Evolutionary conservation across 1,140 invertebrate species (phyloP).

Genomic region (Lepeophtheirus salmonis): DNA sequence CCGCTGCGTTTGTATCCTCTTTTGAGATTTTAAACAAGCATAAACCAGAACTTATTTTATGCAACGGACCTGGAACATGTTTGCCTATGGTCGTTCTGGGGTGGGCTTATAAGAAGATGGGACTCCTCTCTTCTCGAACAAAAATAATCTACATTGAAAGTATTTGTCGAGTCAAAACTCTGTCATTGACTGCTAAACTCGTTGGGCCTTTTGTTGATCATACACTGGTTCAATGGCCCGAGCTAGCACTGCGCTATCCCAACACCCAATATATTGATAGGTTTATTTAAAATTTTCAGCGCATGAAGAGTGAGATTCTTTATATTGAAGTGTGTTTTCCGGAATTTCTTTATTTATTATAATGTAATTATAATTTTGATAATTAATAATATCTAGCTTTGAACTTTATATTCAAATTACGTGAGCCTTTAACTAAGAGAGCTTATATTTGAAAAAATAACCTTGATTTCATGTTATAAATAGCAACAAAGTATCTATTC

Average conservation of each 20-base stretch:
- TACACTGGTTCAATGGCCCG: neutral
- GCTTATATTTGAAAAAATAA: too few relatives aligned
- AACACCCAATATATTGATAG: neutral
- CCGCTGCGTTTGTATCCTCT: neutral
- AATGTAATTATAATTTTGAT: too few relatives aligned
- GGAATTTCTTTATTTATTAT: too few relatives aligned
- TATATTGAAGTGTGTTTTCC: too few relatives aligned
- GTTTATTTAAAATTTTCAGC: neutral
- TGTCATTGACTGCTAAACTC: neutral
- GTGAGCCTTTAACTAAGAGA: too few relatives aligned
- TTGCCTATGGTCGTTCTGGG: neutral
- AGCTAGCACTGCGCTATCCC: neutral
- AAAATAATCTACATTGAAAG: neutral
- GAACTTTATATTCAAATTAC: too few relatives aligned
- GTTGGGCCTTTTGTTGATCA: neutral
- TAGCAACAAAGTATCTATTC: too few relatives aligned
- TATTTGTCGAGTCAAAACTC: neutral
- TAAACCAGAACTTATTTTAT: neutral
- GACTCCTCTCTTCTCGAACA: neutral
- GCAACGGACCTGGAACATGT: neutral
- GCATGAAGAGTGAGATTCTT: too few relatives aligned
- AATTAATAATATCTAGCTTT: too few relatives aligned
- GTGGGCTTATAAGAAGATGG: neutral
- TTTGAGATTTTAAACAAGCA: neutral
- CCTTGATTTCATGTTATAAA: too few relatives aligned